Evolutionary conservation across 2,888 invertebrate species (phyloP).

Genomic region (Anthoptus insignis): DNA sequence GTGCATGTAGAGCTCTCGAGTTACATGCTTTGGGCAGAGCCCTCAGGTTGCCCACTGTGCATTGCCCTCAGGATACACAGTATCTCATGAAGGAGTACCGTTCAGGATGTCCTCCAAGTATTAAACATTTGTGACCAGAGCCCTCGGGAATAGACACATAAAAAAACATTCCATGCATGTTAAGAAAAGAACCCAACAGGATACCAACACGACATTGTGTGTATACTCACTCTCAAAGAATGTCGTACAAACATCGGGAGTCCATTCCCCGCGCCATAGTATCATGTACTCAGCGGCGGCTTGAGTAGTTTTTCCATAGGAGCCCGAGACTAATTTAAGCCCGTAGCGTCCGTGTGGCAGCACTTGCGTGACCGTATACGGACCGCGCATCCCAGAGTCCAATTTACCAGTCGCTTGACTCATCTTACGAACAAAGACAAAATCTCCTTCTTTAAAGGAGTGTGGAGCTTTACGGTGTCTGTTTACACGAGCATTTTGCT

Average conservation of each 20-base stretch:
- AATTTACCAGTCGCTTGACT: neutral
- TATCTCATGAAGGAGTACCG: too few species aligned
- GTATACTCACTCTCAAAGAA: neutral
- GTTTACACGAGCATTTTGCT: too few species aligned
- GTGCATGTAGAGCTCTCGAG: too few species aligned
- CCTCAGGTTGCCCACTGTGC: too few species aligned
- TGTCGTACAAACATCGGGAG: neutral
- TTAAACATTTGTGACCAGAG: too few species aligned
- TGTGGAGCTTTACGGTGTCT: neutral
- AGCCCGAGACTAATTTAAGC: neutral
- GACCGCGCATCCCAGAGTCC: neutral
- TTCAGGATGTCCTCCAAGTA: too few species aligned
- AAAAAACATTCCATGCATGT: too few species aligned
- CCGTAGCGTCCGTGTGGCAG: neutral
- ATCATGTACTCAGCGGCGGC: neutral
- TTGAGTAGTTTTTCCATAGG: neutral
- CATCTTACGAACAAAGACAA: neutral
- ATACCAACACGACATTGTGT: too few species aligned
- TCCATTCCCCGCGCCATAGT: neutral
- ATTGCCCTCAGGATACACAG: too few species aligned
- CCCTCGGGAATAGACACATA: too few species aligned
- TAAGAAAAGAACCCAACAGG: too few species aligned
- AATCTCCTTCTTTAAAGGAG: neutral
- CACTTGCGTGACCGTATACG: neutral
- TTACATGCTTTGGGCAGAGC: too few species aligned